phyloP scores from a whole-genome alignment of 1,140 invertebrate species.

The Periplaneta americana region DNA sequence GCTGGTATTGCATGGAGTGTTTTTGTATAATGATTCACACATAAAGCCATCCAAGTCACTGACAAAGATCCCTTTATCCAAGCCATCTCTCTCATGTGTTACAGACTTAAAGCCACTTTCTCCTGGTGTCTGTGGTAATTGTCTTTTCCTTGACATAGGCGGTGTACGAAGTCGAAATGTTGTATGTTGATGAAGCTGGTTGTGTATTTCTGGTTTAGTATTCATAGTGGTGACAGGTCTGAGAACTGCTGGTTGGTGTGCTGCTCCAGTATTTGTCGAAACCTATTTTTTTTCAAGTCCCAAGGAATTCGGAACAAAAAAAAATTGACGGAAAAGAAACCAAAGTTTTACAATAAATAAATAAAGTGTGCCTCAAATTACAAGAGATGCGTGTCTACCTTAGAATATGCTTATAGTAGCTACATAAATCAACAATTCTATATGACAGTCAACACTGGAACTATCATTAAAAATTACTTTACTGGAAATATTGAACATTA shows the following conservation, averaged over 20 bases:
- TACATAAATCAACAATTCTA: no score
- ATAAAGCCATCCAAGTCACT: not conserved
- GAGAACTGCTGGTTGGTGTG: not conserved
- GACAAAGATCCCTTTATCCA: not conserved
- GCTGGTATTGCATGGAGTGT: no score
- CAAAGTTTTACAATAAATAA: not conserved
- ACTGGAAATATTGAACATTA: no score
- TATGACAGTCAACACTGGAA: no score
- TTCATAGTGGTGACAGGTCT: not conserved
- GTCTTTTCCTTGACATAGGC: not conserved
- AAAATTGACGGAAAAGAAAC: not conserved
- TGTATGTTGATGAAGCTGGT: not conserved
- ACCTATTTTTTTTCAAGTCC: not conserved
- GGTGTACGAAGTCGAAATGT: not conserved
- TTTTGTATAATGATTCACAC: not conserved
- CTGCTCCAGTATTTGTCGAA: not conserved
- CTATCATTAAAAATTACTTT: no score
- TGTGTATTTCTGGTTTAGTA: not conserved
- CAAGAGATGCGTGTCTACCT: no score
- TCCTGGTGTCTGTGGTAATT: not conserved
- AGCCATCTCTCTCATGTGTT: not conserved
- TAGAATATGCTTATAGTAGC: no score
- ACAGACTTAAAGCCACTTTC: not conserved
- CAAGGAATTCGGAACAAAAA: not conserved
- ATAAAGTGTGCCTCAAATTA: no score